Base-by-base conservation (phyloP, 2,888 invertebrate species). In the Penaeus monodon region DNA sequence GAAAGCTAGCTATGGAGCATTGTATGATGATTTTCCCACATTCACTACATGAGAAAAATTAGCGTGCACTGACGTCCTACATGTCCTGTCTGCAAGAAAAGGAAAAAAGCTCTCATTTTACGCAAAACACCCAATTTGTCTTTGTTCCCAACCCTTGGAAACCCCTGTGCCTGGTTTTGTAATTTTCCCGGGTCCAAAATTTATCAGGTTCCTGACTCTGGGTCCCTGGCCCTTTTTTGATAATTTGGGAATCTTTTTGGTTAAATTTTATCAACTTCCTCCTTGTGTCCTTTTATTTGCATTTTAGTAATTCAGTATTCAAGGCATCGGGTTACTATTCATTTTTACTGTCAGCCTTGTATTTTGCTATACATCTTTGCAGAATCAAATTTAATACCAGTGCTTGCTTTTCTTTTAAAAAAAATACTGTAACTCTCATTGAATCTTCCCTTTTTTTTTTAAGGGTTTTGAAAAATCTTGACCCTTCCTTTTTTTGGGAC, bases 31-130 rank as follows among this genome's bases (percentile, higher is more conserved):
- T 38, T 33, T 29, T 74, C 74, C 74, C 74, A 74, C 74, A 74
- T 73, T 73, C 29, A 73, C 73, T 22, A 73, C 73, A 44, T 33
- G 33, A 33, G 33, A n/a, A 33, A 1, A 33, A 1, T 33, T 33
- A 12, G 74, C 38, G 74, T 33, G 74, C 74, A 74, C 74, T 74
- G 73, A 73, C 73, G 73, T 2, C 73, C 73, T 38, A 73, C 38
- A n/a, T 73, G 73, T n/a, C 10, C 73, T 29, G 4, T 8, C 29
- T 4, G 73, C 10, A 73, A 33, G 22, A 29, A 73, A 27, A 73
- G n/a, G 73, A 73, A 73, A 73, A 29, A 73, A 29, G 33, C 27
- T 38, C 29, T n/a, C 27, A 73, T n/a, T n/a, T n/a, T 73, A 4
- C n/a, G 73, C 29, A 73, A 7, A n/a, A 38, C 73, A 73, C 33